These are phyloP conservation scores for Pheosia gnoma DNA, from an alignment of 2,888 invertebrate species.

Conservation along the genomic window DNA sequence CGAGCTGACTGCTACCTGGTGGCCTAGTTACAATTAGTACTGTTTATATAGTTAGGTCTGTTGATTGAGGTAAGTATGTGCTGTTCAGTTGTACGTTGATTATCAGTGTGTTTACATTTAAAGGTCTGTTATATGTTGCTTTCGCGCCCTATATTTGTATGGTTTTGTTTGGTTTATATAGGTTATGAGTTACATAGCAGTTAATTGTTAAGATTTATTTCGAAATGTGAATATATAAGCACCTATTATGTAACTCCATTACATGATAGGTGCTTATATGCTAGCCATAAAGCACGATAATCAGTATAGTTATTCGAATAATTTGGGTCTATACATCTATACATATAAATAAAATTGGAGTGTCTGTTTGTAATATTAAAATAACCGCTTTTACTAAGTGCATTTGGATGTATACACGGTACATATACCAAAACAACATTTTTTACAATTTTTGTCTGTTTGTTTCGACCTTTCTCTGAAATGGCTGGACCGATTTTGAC, in stretches of 20 bases:
- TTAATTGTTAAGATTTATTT: background rate
- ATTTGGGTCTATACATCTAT: too few species aligned
- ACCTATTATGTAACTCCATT: too few species aligned
- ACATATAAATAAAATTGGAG: too few species aligned
- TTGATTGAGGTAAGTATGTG: background rate
- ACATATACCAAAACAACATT: too few species aligned
- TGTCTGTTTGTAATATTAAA: too few species aligned
- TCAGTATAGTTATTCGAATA: too few species aligned
- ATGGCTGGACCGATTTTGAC: too few species aligned
- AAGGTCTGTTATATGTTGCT: constrained; percentile 25
- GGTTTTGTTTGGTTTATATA: background rate
- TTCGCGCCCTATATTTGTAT: constrained; percentile 23
- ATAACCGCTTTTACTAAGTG: too few species aligned
- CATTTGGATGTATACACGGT: too few species aligned
- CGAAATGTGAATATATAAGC: constrained; percentile 3
- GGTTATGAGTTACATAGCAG: background rate
- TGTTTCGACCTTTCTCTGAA: too few species aligned
- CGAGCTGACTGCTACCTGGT: constrained; percentile 9
- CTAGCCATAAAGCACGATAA: background rate
- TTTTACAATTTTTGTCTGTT: too few species aligned
- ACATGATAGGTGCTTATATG: too few species aligned
- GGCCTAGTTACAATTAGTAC: constrained; percentile 5
- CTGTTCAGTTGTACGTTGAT: background rate
- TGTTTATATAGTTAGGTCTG: background rate
- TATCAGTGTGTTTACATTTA: background rate